Evolutionary conservation across 1,140 invertebrate species (phyloP), one percentile per base, ranked within the genome.

Genomic region (Drosophila orena): DNA sequence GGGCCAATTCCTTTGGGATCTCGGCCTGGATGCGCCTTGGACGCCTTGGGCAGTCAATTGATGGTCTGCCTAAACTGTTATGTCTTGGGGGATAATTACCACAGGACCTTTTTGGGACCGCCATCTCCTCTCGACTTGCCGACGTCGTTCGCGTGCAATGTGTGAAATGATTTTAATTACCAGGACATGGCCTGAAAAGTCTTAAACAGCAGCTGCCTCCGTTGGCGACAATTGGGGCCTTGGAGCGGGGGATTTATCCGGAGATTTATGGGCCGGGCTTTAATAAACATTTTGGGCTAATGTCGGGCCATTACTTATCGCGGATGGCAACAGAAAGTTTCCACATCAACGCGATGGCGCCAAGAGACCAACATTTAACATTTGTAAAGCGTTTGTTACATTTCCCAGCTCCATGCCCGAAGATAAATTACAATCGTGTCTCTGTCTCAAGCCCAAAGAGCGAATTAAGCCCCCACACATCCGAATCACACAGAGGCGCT

Each of bases 91-190:
- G 84, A 91, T 91, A 91, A 91, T 91, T 91, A 85, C 81, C 77
- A 54, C 56, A 73, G 84, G 58, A 35, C 55, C 78, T 76, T 79
- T 83, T 78, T 76, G 40, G 38, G 56, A 37, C 66, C 50, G 38
- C 24, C 34, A 4, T 11, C 4, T 10, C 8, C 14, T 58, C 60
- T 66, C 75, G 75, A 79, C 65, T 81, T 69, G 81, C 81, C 84
- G 66, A 69, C 64, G 56, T 77, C 66, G 73, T 88, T 91, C 81
- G 77, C 74, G 81, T 85, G 71, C 50, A 59, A 69, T 71, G 77
- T 91, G 88, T 74, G 83, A 91, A 91, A 91, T 91, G 89, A 91
- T 91, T 91, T 91, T 91, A 91, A 91, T 91, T 91, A 89, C 75
- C 66, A 27, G 52, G 30, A 43, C 37, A 15, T 34, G 17, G 44